Evolutionary conservation across 2,888 invertebrate genomes (phyloP).

Genomic region (Plutella xylostella): DNA sequence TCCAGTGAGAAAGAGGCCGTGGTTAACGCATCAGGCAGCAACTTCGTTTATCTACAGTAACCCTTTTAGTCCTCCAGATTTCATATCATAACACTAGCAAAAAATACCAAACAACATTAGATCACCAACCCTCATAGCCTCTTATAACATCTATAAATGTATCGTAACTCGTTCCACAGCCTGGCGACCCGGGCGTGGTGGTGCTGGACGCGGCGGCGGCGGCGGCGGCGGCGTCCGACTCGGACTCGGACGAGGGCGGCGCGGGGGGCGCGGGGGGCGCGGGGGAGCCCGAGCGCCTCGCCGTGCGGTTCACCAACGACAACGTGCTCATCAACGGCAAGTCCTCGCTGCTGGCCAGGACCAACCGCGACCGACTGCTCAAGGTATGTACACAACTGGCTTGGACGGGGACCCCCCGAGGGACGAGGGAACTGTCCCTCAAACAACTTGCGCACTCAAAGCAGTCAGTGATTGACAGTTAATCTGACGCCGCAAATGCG

Average conservation of each 20-base stretch:
- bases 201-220: constrained; percentile 68
- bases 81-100: too few species aligned
- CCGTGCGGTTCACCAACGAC: constrained; percentile 87
- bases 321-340: constrained; percentile 91
- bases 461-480: too few species aligned
- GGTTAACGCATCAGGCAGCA: too few species aligned
- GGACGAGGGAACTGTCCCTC: too few species aligned
- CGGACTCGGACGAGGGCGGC: constrained; percentile 26
- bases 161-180: constrained; percentile 26
- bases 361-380: constrained; percentile 55
- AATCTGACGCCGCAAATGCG: too few species aligned
- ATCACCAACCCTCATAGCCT: too few species aligned
- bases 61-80: too few species aligned
- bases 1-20: too few species aligned
- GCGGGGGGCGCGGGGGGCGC: constrained; percentile 42
- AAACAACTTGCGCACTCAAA: too few species aligned
- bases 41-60: too few species aligned
- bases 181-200: constrained; percentile 56
- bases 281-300: constrained; percentile 84
- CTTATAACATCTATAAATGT: not conserved
- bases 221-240: constrained; percentile 70
- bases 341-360: constrained; percentile 80
- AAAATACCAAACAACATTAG: too few species aligned
- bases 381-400: constrained; percentile 53
- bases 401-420: not conserved